Percentiles rank a stretch among this genome's conserved stretches.
Conservation (phyloP, 2,888 invertebrate genomes). For the Tiliacea aurago region DNA sequence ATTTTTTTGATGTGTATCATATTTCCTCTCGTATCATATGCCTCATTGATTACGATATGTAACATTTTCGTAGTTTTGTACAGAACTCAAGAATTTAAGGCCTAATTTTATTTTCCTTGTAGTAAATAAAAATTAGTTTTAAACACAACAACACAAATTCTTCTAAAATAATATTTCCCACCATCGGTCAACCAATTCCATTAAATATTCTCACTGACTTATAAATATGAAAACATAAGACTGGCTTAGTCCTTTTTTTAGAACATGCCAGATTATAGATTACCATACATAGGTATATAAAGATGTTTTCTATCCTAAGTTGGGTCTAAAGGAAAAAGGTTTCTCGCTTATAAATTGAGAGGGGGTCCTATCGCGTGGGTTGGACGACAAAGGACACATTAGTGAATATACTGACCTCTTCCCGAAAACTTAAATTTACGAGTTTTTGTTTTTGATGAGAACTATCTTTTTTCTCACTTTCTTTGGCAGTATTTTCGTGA, state of each 20-base stretch:
- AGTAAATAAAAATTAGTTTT: no score
- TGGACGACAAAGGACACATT: neutral
- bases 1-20: no score
- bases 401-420: constrained; percentile 3
- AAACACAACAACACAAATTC: no score
- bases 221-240: constrained; percentile 16
- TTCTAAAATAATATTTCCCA: neutral
- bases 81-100: no score
- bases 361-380: neutral
- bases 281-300: constrained; percentile 46
- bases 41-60: no score
- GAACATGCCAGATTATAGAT: constrained; percentile 34
- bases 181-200: neutral
- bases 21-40: no score
- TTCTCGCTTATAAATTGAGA: constrained; percentile 9
- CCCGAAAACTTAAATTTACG: neutral
- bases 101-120: no score
- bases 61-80: no score
- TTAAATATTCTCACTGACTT: constrained; percentile 17
- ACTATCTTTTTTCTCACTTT: no score
- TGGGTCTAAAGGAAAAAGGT: constrained; percentile 29
- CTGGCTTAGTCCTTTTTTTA: constrained; percentile 5
- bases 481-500: no score
- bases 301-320: constrained; percentile 29
- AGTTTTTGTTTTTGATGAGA: neutral